Percentiles rank a stretch among this genome's conserved stretches.
Conservation (phyloP, 2,797 vertebrate species). For the Acanthurus tractus region DNA sequence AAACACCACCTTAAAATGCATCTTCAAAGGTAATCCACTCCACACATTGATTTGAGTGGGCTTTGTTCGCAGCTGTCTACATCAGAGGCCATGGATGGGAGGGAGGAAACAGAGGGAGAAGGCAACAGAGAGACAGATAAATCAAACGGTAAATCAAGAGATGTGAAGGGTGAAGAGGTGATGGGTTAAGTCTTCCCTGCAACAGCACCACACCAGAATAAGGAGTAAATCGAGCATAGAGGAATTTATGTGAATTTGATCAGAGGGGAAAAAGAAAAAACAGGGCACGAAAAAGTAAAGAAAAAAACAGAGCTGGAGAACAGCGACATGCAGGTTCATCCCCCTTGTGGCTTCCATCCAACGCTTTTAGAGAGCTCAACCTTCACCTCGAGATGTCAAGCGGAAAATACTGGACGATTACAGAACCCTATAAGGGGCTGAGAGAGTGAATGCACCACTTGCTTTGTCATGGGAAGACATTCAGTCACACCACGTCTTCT, state of each 20-base stretch:
- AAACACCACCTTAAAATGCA: conserved; percentile 41
- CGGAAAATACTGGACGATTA: conserved; percentile 26
- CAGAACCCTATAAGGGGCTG: conserved; percentile 14
- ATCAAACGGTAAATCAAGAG: conserved; percentile 39
- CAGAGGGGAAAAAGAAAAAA: conserved; percentile 14
- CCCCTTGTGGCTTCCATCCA: conserved; percentile 11
- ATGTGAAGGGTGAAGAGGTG: conserved; percentile 40
- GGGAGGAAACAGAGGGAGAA: not conserved
- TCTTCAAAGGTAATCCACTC: conserved; percentile 61
- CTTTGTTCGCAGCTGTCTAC: conserved; percentile 9
- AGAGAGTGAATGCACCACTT: conserved; percentile 16
- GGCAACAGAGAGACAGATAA: conserved; percentile 1
- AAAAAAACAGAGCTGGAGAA: conserved; percentile 15
- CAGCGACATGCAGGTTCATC: conserved; percentile 3
- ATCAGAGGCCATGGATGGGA: conserved; percentile 2
- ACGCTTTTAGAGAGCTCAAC: conserved; percentile 39
- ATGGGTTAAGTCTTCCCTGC: conserved; percentile 28
- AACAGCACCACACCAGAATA: not conserved
- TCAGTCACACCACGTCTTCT: conserved; percentile 10
- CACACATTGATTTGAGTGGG: conserved; percentile 47
- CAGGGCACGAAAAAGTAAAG: conserved; percentile 9
- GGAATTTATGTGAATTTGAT: conserved; percentile 29
- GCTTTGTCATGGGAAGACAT: not conserved
- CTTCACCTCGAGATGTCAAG: conserved; percentile 41
- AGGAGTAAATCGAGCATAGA: conserved; percentile 8